Evolutionary conservation across 1,140 invertebrate genomes (phyloP).

Genomic region (Coptotermes formosanus): DNA sequence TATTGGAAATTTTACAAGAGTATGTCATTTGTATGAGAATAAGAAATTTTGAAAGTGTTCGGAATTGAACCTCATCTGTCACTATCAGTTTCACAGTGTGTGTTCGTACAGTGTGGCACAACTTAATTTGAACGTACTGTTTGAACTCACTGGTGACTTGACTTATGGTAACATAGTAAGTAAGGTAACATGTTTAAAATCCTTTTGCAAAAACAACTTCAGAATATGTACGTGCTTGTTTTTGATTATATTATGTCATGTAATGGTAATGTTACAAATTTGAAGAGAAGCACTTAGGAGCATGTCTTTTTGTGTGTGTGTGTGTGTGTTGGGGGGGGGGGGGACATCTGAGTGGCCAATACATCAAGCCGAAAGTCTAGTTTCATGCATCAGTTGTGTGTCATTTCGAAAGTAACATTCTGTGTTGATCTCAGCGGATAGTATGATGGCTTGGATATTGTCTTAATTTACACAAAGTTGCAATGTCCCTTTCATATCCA

Average conservation of each 20-base stretch:
- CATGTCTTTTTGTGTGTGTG: not conserved
- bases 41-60: not conserved
- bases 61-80: not conserved
- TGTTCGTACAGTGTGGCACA: not conserved
- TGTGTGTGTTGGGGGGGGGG: too few relatives aligned
- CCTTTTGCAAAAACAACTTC: too few relatives aligned
- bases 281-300: conserved; percentile 18
- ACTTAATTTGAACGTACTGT: not conserved
- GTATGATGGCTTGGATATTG: too few relatives aligned
- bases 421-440: too few relatives aligned
- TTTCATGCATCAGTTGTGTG: too few relatives aligned
- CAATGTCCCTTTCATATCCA: too few relatives aligned
- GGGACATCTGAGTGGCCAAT: too few relatives aligned
- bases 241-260: not conserved
- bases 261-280: not conserved
- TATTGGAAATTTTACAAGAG: not conserved
- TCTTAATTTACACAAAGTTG: too few relatives aligned
- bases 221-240: not conserved
- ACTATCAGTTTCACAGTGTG: not conserved
- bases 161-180: not conserved
- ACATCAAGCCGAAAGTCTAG: too few relatives aligned
- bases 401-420: too few relatives aligned
- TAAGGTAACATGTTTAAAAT: not conserved
- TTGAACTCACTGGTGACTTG: not conserved
- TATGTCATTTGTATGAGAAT: not conserved